Conservation (phyloP, 2,888 invertebrate genomes). For the Lasiommata megera region DNA sequence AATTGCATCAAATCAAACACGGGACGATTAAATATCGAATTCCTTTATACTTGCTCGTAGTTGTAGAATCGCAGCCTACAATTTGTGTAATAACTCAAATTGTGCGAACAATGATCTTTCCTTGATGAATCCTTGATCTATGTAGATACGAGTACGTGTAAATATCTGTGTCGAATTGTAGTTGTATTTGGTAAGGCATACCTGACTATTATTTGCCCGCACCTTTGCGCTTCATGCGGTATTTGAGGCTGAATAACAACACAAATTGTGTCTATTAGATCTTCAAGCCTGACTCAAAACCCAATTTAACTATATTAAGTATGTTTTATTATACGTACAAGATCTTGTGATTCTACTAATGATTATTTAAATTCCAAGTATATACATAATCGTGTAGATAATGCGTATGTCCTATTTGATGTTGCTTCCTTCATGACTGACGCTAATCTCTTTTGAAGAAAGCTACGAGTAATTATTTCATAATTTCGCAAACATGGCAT, state of each 20-base stretch:
- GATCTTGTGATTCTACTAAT: not conserved
- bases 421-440: not conserved
- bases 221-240: slow-evolving; percentile 45
- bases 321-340: slow-evolving; percentile 2
- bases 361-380: not conserved
- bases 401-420: too few relatives aligned
- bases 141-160: slow-evolving; percentile 41
- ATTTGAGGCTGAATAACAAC: slow-evolving; percentile 19
- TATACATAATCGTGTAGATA: too few relatives aligned
- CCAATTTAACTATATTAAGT: slow-evolving; percentile 6
- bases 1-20: not conserved
- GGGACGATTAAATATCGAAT: slow-evolving; percentile 27
- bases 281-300: slow-evolving; percentile 1
- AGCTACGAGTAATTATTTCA: too few relatives aligned
- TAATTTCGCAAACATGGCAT: too few relatives aligned
- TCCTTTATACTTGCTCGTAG: slow-evolving; percentile 7
- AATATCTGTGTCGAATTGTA: slow-evolving; percentile 33
- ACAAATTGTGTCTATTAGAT: slow-evolving; percentile 7
- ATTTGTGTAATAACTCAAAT: slow-evolving; percentile 54
- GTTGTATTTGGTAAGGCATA: slow-evolving; percentile 55
- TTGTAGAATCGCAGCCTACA: slow-evolving; percentile 24
- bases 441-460: not conserved
- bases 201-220: slow-evolving; percentile 59
- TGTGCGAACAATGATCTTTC: slow-evolving; percentile 42
- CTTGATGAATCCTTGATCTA: slow-evolving; percentile 78